Base-by-base conservation (phyloP, 2,888 invertebrate species). In the Acrobasis consociella region DNA sequence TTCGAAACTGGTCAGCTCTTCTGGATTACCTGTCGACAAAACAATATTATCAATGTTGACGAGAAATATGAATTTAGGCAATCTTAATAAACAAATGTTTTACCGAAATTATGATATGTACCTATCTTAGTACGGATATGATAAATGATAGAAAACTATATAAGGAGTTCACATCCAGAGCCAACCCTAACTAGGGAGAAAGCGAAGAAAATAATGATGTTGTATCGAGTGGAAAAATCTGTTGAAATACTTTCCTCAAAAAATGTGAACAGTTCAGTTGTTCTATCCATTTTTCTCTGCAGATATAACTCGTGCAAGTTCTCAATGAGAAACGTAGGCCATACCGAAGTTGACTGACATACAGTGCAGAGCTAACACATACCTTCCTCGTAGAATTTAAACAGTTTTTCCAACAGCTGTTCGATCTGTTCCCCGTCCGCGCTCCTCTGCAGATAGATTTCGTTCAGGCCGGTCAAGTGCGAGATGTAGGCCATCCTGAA, bases 361-460 rank as follows among this genome's bases (percentile, higher is more conserved):
- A 31, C 31, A 31, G 31, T 5, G 7, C 7, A 0, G 0, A 31
- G 31, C 31, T 31, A 31, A 7, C 31, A 67, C 70, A 46, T 65
- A 91, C 91, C 87, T 75, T 87, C 83, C 72, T 94, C 89, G 80
- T 94, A 93, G 75, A 87, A 86, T 65, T 85, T 87, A 75, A 94
- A 96, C 73, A 94, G 89, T 1, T 93, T 86, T 66, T 93, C 94
- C 59, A 96, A 77, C n/a, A 94, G 73, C n/a, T 84, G 78, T 0
- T 94, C 86, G 9, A 95, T 84, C 49, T 81, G 79, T 10, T 93
- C 89, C 0, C 86, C 78, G 65, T 95, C 94, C 0, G 81, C 75
- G 0, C 83, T 67, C 61, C 90, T 91, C 76, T 96, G 96, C 37
- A 96, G 83, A 81, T 94, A 96, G 46, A 96, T 80, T 67, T 94